Conservation (phyloP, 2,113 vertebrate genomes). For the Tragelaphus imberbis region DNA sequence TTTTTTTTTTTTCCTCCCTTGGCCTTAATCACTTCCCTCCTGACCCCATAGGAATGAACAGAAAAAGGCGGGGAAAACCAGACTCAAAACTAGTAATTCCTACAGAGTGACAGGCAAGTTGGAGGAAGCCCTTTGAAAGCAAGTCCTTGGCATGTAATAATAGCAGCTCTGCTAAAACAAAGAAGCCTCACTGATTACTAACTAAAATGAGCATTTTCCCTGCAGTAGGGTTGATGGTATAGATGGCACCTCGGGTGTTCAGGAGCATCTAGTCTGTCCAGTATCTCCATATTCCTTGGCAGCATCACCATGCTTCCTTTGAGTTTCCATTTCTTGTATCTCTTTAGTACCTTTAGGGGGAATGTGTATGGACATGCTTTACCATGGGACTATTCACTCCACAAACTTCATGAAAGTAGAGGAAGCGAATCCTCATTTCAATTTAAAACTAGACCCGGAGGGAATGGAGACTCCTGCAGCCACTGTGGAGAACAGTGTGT, state of each 20-base stretch:
- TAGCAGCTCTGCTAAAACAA: background rate
- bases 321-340: background rate
- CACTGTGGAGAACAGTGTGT: background rate
- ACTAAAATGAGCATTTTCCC: background rate
- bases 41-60: background rate
- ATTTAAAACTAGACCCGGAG: background rate
- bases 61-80: background rate
- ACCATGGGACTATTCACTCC: background rate
- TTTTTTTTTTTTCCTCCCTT: background rate
- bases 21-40: background rate
- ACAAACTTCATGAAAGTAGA: background rate
- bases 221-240: background rate
- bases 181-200: background rate
- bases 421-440: background rate
- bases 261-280: background rate
- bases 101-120: background rate
- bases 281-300: background rate
- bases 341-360: background rate
- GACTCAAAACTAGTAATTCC: background rate
- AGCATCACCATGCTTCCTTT: fast-evolving
- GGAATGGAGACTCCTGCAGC: background rate
- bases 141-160: background rate
- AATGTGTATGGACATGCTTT: fast-evolving
- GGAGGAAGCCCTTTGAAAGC: background rate
- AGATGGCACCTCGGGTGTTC: fast-evolving